Base-by-base conservation (phyloP, 2,797 vertebrate genomes). In the Tadarida brasiliensis region DNA sequence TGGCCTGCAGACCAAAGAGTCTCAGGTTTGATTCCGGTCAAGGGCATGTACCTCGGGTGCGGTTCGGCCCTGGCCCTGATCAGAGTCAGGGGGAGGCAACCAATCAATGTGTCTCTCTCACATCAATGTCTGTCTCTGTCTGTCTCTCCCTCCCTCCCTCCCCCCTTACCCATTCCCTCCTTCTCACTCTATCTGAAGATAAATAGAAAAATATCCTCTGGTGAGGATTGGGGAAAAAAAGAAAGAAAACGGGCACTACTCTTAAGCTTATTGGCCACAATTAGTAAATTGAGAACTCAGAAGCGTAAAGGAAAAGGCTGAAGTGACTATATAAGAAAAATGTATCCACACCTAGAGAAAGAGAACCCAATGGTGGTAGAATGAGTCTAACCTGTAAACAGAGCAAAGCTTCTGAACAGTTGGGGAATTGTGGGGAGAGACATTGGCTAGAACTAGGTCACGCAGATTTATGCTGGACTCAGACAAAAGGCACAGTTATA, bases 261-360 rank as follows among this genome's bases (percentile, higher is more conserved):
- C 54, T 74, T 81, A 87, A 76, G 28, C 76, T 84, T 87, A 89
- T 2, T 56, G 15, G 54, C 56, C 63, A 91, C 16, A 84, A 49
- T 74, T 70, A 90, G 59, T 87, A 92, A 96, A 91, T 14, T 73
- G 9, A 94, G 17, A 82, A 88, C 24, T 86, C 33, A 85, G 20
- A 65, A 63, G 30, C 68, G 1, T 49, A 89, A 61, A 30, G 15
- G 59, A 65, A 87, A 87, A 86, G 28, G 30, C 68, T 92, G n/a
- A 87, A 84, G 1, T 67, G 80, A 90, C 67, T 87, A 17, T 20
- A 19, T 78, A 19, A 82, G 16, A 63, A 80, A 9, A 87, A 70
- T 39, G 3, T 12, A 80, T 33, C 57, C 67, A 47, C 8, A 91
- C 17, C 35, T 65, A 5, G 54, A 73, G 26, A 88, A 87, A 76